Conservation (phyloP, 2,113 vertebrate genomes). For the Toxotes jaculatrix region DNA sequence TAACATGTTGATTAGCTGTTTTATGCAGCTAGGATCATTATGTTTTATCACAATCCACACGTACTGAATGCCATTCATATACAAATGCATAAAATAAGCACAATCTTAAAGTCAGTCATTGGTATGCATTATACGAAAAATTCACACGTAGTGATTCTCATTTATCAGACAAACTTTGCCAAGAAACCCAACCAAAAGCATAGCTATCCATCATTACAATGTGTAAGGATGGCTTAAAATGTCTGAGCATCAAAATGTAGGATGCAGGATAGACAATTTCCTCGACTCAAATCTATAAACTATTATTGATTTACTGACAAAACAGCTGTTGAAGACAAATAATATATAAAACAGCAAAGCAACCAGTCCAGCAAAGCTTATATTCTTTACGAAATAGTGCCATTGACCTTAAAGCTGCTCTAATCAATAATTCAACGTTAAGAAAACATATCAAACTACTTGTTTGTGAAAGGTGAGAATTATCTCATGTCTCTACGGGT, state of each 20-base stretch:
- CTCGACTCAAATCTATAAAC: too few relatives aligned
- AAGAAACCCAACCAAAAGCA: not conserved
- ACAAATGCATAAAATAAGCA: constrained; percentile 33
- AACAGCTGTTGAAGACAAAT: too few relatives aligned
- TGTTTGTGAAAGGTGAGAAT: too few relatives aligned
- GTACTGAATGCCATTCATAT: constrained; percentile 23
- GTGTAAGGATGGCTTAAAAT: not conserved
- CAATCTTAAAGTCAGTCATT: not conserved
- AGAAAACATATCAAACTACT: too few relatives aligned
- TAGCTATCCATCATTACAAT: not conserved
- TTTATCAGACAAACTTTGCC: constrained; percentile 16
- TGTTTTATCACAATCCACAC: constrained; percentile 22
- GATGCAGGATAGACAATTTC: not conserved
- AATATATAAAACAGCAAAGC: too few relatives aligned
- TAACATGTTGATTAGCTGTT: constrained; percentile 39
- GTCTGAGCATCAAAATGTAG: not conserved
- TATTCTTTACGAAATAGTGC: too few relatives aligned
- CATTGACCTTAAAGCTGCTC: too few relatives aligned
- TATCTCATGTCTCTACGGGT: too few relatives aligned
- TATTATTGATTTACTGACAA: too few relatives aligned
- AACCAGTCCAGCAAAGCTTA: too few relatives aligned
- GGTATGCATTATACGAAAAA: not conserved
- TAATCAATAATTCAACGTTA: too few relatives aligned
- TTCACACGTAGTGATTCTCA: not conserved
- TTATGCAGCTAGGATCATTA: constrained; percentile 37